Conservation (phyloP, 64 coral and sea anemone species). For the Cladopsammia gracilis region DNA sequence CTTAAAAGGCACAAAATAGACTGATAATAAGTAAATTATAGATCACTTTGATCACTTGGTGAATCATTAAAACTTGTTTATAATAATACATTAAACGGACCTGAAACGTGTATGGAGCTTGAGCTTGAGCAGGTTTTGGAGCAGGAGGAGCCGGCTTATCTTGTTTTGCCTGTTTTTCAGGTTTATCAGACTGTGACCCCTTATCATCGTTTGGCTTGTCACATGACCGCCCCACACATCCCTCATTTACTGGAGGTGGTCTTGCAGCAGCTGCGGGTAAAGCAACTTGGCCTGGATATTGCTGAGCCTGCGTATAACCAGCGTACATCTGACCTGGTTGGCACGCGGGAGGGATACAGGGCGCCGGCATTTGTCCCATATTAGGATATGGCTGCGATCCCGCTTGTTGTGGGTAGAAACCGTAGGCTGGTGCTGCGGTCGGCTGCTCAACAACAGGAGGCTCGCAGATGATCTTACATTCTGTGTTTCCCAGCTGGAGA, state of each 20-base stretch:
- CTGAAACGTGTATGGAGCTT: conserved; percentile 34
- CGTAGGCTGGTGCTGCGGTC: not conserved
- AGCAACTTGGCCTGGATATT: not conserved
- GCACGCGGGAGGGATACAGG: conserved; percentile 52
- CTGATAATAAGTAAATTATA: no score
- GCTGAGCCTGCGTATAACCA: conserved; percentile 18
- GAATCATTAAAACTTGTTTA: not conserved
- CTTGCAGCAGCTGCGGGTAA: not conserved
- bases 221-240: conserved; percentile 69
- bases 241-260: conserved; percentile 54
- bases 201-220: conserved; percentile 9
- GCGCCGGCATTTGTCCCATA: conserved; percentile 8
- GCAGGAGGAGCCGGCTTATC: conserved; percentile 32
- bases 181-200: not conserved
- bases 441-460: conserved; percentile 64
- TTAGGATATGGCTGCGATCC: not conserved
- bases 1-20: no score
- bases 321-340: conserved; percentile 9
- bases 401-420: conserved; percentile 39
- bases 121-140: conserved; percentile 31
- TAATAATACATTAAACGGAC: not conserved
- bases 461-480: conserved; percentile 73
- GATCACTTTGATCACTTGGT: no score
- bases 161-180: conserved; percentile 19
- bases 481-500: conserved; percentile 40